Conservation (phyloP, 2,797 vertebrate genomes). For the Macropodus opercularis region DNA sequence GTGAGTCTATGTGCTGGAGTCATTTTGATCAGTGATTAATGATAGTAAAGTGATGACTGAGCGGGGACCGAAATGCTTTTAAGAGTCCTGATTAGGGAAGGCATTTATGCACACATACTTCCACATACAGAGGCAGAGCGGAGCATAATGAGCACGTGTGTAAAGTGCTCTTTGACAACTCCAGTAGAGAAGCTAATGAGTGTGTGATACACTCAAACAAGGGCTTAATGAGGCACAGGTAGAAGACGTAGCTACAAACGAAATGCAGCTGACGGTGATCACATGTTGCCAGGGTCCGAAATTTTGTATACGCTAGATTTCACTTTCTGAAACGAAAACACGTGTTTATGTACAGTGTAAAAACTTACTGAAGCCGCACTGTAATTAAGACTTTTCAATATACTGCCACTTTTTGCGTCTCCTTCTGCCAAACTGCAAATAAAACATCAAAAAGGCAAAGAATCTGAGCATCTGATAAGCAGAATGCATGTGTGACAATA, state of each 20-base stretch:
- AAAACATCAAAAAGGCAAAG: neutral
- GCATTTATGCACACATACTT: constrained; percentile 35
- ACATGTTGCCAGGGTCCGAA: too few species aligned
- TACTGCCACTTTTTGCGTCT: constrained; percentile 2
- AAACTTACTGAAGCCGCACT: neutral
- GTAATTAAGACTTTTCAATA: neutral
- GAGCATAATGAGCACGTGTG: constrained; percentile 50
- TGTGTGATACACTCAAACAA: constrained; percentile 64
- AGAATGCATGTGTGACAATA: constrained; percentile 18
- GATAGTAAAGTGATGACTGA: constrained; percentile 51
- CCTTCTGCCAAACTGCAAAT: constrained; percentile 11
- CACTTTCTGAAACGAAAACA: neutral
- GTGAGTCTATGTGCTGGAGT: constrained; percentile 9
- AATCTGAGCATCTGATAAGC: neutral
- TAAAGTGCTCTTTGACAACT: constrained; percentile 63
- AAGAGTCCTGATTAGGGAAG: constrained; percentile 41
- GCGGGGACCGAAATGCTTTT: constrained; percentile 38
- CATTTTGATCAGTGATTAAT: constrained; percentile 48
- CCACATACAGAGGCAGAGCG: constrained; percentile 27
- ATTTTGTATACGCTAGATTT: neutral
- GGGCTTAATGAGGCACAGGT: constrained; percentile 70
- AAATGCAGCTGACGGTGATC: constrained; percentile 13
- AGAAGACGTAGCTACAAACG: constrained; percentile 28
- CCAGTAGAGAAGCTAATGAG: constrained; percentile 68
- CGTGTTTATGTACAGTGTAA: neutral